phyloP scores from a whole-genome alignment of 2,113 vertebrate genomes.

The Cepphus grylle region DNA sequence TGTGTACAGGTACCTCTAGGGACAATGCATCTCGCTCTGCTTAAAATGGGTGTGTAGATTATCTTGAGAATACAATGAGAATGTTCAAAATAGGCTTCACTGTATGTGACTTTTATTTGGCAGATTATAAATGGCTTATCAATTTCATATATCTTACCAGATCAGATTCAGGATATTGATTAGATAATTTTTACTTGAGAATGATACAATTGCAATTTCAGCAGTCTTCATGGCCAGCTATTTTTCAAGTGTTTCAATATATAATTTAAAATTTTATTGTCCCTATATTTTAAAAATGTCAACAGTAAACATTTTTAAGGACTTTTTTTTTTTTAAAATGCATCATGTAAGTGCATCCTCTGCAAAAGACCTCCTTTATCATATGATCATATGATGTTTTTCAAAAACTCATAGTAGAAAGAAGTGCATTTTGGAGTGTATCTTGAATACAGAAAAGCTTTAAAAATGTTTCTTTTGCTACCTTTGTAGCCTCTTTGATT shows the following conservation, averaged over 20 bases:
- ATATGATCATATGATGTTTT: not conserved
- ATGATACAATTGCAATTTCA: not conserved
- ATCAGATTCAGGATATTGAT: not conserved
- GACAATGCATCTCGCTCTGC: not conserved
- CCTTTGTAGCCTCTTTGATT: not conserved
- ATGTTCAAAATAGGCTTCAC: not conserved
- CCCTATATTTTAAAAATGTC: not conserved
- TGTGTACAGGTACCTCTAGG: not conserved
- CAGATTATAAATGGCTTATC: not conserved
- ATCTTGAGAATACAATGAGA: not conserved
- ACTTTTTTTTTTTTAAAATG: not conserved
- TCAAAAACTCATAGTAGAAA: not conserved
- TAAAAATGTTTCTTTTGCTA: not conserved
- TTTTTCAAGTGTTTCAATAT: not conserved
- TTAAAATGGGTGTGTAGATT: not conserved
- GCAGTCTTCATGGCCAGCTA: not conserved
- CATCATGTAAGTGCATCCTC: fast-evolving
- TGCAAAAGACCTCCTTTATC: not conserved
- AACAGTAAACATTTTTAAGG: not conserved
- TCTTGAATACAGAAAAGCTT: not conserved
- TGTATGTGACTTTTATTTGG: not conserved
- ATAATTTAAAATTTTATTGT: not conserved
- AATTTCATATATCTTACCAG: not conserved
- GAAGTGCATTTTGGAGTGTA: not conserved
- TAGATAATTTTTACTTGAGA: not conserved